phyloP scores from a whole-genome alignment of 2,113 vertebrate genomes.

The Brienomyrus brachyistius region DNA sequence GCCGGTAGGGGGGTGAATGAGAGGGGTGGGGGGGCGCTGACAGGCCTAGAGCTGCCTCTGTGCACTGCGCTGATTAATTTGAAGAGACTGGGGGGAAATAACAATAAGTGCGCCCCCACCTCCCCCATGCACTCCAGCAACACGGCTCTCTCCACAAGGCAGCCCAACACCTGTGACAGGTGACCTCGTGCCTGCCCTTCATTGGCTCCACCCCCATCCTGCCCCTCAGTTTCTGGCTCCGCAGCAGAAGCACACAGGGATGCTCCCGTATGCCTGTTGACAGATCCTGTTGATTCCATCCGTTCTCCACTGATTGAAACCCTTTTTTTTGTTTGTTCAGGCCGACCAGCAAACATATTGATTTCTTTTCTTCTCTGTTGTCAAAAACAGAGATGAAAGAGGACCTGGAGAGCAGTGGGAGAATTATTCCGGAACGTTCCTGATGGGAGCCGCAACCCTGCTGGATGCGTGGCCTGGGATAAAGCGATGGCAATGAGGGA shows the following conservation, averaged over 20 bases:
- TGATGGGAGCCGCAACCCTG: neutral
- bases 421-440: conserved; percentile 5
- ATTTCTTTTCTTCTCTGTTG: conserved; percentile 17
- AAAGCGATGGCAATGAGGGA: neutral
- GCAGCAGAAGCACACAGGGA: neutral
- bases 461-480: neutral
- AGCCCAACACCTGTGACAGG: neutral
- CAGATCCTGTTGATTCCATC: conserved; percentile 5
- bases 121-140: neutral
- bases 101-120: neutral
- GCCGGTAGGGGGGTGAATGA: neutral
- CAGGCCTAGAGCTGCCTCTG: conserved; percentile 1
- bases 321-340: neutral
- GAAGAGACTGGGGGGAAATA: neutral
- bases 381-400: conserved; percentile 20
- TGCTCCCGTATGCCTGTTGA: neutral
- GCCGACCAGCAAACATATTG: conserved; percentile 7
- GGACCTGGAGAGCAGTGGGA: neutral
- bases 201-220: neutral
- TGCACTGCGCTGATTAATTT: neutral
- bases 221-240: neutral
- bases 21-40: neutral
- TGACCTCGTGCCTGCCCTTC: neutral
- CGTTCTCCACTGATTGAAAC: conserved; percentile 11
- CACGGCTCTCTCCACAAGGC: neutral